A percentile compares a stretch with the other conserved stretches of the same genome.
Conservation (phyloP, 2,797 vertebrate species). For the Fratercula arctica region DNA sequence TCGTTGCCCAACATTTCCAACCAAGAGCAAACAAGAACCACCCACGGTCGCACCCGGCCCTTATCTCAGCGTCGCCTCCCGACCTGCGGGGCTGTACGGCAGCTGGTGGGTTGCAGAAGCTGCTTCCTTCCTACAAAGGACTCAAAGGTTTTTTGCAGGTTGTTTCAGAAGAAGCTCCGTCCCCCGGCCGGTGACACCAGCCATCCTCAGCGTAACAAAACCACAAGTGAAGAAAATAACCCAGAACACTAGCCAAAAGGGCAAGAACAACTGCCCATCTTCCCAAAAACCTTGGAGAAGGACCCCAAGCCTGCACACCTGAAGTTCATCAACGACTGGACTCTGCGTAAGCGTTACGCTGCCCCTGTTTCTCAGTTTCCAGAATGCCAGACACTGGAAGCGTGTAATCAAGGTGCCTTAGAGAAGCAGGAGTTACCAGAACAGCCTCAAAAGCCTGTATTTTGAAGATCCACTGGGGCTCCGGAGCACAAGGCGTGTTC, state of each 20-base stretch:
- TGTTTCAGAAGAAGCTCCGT: background rate
- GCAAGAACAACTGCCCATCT: accelerated
- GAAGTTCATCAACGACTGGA: accelerated
- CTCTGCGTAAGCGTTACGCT: accelerated
- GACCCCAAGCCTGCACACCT: background rate
- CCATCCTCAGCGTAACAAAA: accelerated
- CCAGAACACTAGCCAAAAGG: background rate
- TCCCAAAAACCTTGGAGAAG: accelerated
- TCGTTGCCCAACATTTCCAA: accelerated
- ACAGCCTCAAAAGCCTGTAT: accelerated
- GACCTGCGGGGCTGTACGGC: accelerated
- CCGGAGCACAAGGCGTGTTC: background rate
- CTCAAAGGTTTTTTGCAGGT: accelerated
- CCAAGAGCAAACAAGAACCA: accelerated
- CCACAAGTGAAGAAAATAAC: background rate
- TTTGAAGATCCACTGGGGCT: accelerated
- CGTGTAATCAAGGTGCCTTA: accelerated
- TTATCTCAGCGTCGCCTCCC: background rate
- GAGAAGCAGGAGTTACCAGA: no score
- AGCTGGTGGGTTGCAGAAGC: background rate
- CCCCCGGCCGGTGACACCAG: background rate
- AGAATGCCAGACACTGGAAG: no score
- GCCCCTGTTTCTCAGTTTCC: background rate
- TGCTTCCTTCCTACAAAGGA: accelerated
- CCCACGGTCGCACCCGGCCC: accelerated